Percentiles rank a stretch among this genome's conserved stretches.
Conservation (phyloP, 2,797 vertebrate species). For the Typhlichthys subterraneus region DNA sequence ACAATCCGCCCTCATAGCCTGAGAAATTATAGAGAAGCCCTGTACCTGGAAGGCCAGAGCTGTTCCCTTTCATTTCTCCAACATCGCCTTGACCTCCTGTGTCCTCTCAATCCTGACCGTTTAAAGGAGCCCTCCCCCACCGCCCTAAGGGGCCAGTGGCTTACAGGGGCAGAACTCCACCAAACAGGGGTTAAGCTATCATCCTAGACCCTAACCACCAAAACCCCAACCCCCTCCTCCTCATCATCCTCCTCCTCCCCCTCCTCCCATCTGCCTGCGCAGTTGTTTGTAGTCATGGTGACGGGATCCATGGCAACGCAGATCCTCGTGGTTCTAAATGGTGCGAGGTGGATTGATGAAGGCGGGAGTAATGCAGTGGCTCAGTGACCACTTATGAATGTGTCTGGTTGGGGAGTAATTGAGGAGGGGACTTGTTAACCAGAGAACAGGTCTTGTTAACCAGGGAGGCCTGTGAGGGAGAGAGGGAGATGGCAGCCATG, state of each 20-base stretch:
- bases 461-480: not conserved
- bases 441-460: slow-evolving; percentile 29
- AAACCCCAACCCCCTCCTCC: slow-evolving; percentile 1
- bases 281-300: slow-evolving; percentile 77
- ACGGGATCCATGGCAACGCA: slow-evolving; percentile 75
- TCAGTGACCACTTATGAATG: slow-evolving; percentile 51
- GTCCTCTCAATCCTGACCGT: slow-evolving; percentile 31
- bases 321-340: slow-evolving; percentile 66
- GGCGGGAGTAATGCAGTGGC: slow-evolving; percentile 3
- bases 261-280: slow-evolving; percentile 64
- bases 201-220: slow-evolving; percentile 17
- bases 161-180: slow-evolving; percentile 35
- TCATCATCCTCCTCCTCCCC: slow-evolving; percentile 26
- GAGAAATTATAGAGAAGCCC: not conserved
- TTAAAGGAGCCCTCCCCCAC: not conserved
- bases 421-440: slow-evolving; percentile 47
- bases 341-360: slow-evolving; percentile 55
- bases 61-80: slow-evolving; percentile 15
- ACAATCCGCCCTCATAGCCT: slow-evolving; percentile 3
- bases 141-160: not conserved
- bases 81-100: slow-evolving; percentile 35
- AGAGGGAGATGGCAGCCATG: not conserved
- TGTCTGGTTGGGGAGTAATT: slow-evolving; percentile 49
- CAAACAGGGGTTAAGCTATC: slow-evolving; percentile 39
- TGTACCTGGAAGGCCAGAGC: slow-evolving; percentile 12